Evolutionary conservation across 2,113 vertebrate species (phyloP).

Genomic region (Lepisosteus osseus): DNA sequence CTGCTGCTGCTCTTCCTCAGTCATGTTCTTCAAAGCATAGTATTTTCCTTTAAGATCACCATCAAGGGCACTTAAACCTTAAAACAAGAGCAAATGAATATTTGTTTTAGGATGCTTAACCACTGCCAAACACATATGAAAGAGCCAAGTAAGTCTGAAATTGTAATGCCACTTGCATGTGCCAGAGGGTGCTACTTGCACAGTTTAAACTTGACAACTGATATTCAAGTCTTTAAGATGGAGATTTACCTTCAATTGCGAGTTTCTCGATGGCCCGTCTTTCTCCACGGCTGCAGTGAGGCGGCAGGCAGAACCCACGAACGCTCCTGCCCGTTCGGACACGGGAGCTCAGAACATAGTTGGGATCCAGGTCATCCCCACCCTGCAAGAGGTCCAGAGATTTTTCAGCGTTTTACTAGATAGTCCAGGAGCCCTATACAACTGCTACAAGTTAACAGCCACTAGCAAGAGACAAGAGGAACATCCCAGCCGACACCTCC

Average conservation of each 20-base stretch:
- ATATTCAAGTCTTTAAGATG: background rate
- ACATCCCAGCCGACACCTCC: no score
- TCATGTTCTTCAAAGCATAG: slow-evolving; percentile 92
- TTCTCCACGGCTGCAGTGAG: slow-evolving; percentile 94
- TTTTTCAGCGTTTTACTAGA: background rate
- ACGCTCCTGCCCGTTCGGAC: slow-evolving; percentile 93
- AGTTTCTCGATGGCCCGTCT: slow-evolving; percentile 85
- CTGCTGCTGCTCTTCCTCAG: slow-evolving; percentile 89
- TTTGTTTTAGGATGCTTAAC: no score
- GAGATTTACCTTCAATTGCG: slow-evolving; percentile 80
- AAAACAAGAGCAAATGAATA: background rate
- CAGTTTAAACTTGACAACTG: no score
- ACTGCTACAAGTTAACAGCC: no score
- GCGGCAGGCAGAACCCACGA: slow-evolving; percentile 89
- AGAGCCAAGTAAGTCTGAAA: no score
- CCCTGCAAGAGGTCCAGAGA: slow-evolving; percentile 61
- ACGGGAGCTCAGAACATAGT: slow-evolving; percentile 92
- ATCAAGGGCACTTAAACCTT: slow-evolving; percentile 67
- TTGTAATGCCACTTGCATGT: background rate
- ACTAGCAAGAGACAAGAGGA: background rate
- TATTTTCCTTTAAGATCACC: slow-evolving; percentile 93
- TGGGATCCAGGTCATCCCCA: slow-evolving; percentile 89
- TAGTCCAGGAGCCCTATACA: background rate
- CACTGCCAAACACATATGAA: background rate
- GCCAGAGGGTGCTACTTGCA: slow-evolving; percentile 1